Evolutionary conservation across 2,113 vertebrate genomes (phyloP), one percentile per base, ranked within the genome.

Genomic region (Lepus americanus): DNA sequence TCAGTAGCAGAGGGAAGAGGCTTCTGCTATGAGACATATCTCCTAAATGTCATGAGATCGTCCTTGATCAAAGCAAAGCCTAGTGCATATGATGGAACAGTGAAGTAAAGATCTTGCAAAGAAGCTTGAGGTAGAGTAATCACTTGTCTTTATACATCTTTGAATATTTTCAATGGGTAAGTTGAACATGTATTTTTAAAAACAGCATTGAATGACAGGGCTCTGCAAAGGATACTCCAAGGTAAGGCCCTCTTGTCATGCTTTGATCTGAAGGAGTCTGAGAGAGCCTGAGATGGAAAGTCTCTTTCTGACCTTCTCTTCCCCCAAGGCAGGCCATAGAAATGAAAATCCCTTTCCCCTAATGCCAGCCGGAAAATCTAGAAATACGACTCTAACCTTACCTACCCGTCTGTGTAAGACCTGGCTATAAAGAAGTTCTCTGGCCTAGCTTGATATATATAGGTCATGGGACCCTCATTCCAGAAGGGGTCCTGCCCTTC

Each of bases 101-200:
- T 6, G 20, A 73, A 88, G 76, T 59, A 44, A 10, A 55, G 33
- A 14, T 59, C 23, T 67, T n/a, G 78, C 22, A 17, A 55, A 61
- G 67, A 80, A 5, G 1, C 25, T 73, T 33, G 7, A 89, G 16
- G 51, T 51, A 23, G 33, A 9, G 22, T 51, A 51, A 12, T 80
- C 31, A 64, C 67, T 90, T 94, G 39, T 84, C 39, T 93, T 89
- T 33, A 33, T 78, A 44, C 27, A 7, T 83, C 44, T 95, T 70
- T 33, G 53, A 93, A 25, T 77, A 13, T 31, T 76, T 95, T 85
- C 22, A 29, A n/a, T 59, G 31, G 3, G 25, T 44, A 72, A 53
- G 39, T 64, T 85, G 31, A 79, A 59, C 51, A 39, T 22, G 4
- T 9, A 14, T 69, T 20, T 23, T 23, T 69, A 70, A 92, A 89